Base-by-base conservation (phyloP, 2,888 invertebrate genomes). In the Eustalomyia histrio region DNA sequence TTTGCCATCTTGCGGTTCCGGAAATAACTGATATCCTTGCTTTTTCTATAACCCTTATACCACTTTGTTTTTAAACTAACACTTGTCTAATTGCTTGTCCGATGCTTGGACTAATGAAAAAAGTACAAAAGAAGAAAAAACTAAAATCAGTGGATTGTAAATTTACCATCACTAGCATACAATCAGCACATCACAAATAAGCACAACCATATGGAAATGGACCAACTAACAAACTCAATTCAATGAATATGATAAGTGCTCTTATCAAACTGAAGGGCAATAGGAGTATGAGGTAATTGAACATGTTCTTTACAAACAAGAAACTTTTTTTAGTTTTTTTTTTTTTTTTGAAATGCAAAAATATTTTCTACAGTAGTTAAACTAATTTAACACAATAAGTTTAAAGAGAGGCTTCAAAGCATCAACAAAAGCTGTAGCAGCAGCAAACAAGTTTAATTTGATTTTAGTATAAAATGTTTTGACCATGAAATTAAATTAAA, bases 181-280 rank as follows among this genome's bases (percentile, higher is more conserved):
- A 47, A 65, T 33, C 17, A 52, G 24, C 33, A 53, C 14, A 65
- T 69, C 47, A 71, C 35, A 68, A 52, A 65, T 76, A 35, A 73
- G 61, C 39, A 69, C 24, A 64, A 60, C 47, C 69, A 74, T 69
- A 74, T 80, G 68, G 69, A 76, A 76, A 69, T 72, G 58, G 39
- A 69, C 76, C 35, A 63, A 21, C 65, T 60, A 80, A 73, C 68
- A 69, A 71, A 69, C 39, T 60, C 53, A 55, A 53, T 80, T 71
- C 61, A 71, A 57, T 78, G 65, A 81, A 74, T 80, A 74, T 65
- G 69, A 76, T 78, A 74, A 80, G 80, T 81, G 65, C 74, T 69
- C 63, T 69, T 76, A 57, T 74, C 43, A 64, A 67, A 60, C 39
- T 39, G 35, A 21, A 24, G n/a, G 17, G 35, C 18, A 10, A 18